A percentile compares a stretch with the other conserved stretches of the same genome.
These are phyloP conservation scores for Lagopus leucura DNA, from an alignment of 2,113 vertebrate genomes.

Conservation along the genomic window DNA sequence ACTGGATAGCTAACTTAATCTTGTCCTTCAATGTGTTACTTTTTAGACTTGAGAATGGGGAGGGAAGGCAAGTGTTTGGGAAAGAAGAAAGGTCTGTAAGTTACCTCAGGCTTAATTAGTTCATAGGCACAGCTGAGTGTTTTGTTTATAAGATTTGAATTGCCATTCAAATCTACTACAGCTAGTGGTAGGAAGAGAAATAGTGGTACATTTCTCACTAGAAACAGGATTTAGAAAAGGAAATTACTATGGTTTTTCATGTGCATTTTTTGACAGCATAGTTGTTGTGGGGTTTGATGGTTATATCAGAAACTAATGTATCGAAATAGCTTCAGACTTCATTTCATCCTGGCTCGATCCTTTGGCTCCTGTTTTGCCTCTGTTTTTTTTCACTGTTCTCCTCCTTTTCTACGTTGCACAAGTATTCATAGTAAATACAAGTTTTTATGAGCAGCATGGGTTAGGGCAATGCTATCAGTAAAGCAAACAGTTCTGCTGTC, in stretches of 20 bases:
- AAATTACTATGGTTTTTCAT: background rate
- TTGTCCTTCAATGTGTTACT: background rate
- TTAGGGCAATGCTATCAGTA: background rate
- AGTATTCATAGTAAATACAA: background rate
- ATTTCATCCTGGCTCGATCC: constrained; percentile 1
- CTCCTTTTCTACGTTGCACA: background rate
- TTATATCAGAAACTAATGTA: background rate
- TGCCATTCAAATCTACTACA: background rate
- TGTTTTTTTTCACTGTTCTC: background rate
- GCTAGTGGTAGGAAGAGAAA: background rate
- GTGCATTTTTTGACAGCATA: background rate
- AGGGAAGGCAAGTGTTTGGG: background rate
- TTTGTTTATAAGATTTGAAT: background rate
- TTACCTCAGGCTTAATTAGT: background rate
- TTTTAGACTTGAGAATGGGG: background rate
- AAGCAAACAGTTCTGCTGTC: background rate
- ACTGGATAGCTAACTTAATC: background rate
- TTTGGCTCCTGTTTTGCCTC: background rate
- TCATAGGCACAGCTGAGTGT: background rate
- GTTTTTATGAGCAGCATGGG: background rate
- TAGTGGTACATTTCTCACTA: background rate
- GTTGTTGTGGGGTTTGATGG: constrained; percentile 11
- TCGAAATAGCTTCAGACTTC: constrained; percentile 28
- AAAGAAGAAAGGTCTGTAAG: background rate
- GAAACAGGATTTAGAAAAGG: constrained; percentile 22